Evolutionary conservation across 2,888 invertebrate genomes (phyloP).

Genomic region (Cephus spinipes): DNA sequence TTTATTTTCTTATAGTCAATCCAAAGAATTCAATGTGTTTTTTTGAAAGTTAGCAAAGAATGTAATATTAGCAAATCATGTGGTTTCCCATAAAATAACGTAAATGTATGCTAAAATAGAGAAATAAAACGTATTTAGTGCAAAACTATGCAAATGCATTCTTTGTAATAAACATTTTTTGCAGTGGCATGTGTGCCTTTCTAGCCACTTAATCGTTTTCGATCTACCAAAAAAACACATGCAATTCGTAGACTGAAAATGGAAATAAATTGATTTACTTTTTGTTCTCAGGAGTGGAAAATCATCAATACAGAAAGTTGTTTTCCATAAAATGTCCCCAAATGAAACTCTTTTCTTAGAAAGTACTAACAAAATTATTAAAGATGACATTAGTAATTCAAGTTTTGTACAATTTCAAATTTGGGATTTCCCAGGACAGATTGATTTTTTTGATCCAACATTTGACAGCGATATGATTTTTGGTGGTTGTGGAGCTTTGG

Average conservation of each 20-base stretch:
- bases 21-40: too few relatives aligned
- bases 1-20: too few relatives aligned
- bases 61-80: too few relatives aligned
- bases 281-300: constrained; percentile 90
- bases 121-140: too few relatives aligned
- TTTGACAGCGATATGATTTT: constrained; percentile 98
- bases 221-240: constrained; percentile 7
- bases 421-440: constrained; percentile 99
- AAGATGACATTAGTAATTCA: constrained; percentile 96
- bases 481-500: constrained; percentile 95
- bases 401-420: constrained; percentile 99
- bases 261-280: not conserved
- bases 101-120: too few relatives aligned
- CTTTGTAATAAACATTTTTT: too few relatives aligned
- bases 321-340: constrained; percentile 99
- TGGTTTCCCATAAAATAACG: too few relatives aligned
- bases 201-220: constrained; percentile 11
- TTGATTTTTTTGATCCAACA: constrained; percentile 96
- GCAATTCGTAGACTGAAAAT: not conserved
- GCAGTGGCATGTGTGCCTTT: too few relatives aligned
- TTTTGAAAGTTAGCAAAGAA: too few relatives aligned
- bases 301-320: constrained; percentile 99
- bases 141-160: too few relatives aligned
- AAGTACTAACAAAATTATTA: constrained; percentile 98
- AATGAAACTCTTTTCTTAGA: constrained; percentile 99